Evolutionary conservation across 2,888 invertebrate species (phyloP).

Genomic region (Tolmerus cingulatus): DNA sequence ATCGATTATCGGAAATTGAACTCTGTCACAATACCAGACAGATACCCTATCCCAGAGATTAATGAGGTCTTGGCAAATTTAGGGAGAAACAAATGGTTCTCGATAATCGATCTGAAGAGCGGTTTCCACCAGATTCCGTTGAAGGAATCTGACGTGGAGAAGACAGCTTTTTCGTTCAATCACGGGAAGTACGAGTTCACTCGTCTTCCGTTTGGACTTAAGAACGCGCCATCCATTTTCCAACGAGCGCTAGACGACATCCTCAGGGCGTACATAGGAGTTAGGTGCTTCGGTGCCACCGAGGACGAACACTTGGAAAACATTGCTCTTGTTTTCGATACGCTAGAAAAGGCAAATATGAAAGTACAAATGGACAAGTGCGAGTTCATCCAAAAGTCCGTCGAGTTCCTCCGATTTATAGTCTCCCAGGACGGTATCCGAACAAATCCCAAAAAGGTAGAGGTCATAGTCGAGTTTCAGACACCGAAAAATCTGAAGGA

Average conservation of each 20-base stretch:
- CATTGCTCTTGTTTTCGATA: not conserved
- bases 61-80: not conserved
- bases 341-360: not conserved
- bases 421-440: not conserved
- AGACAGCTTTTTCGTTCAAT: too few species aligned
- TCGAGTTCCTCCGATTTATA: not conserved
- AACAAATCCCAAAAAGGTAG: not conserved
- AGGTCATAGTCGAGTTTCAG: not conserved
- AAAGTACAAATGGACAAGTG: not conserved
- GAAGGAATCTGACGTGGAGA: too few species aligned
- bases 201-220: too few species aligned
- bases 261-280: not conserved
- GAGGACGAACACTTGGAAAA: not conserved
- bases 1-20: not conserved
- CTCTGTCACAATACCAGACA: not conserved
- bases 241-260: not conserved
- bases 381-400: not conserved
- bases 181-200: too few species aligned
- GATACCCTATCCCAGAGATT: not conserved
- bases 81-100: not conserved
- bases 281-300: not conserved
- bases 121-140: not conserved
- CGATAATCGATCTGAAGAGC: not conserved
- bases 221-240: not conserved
- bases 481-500: not conserved